These are phyloP conservation scores for Chlamydotis undulata DNA, from an alignment of 2,113 vertebrate species.

Conservation along the genomic window DNA sequence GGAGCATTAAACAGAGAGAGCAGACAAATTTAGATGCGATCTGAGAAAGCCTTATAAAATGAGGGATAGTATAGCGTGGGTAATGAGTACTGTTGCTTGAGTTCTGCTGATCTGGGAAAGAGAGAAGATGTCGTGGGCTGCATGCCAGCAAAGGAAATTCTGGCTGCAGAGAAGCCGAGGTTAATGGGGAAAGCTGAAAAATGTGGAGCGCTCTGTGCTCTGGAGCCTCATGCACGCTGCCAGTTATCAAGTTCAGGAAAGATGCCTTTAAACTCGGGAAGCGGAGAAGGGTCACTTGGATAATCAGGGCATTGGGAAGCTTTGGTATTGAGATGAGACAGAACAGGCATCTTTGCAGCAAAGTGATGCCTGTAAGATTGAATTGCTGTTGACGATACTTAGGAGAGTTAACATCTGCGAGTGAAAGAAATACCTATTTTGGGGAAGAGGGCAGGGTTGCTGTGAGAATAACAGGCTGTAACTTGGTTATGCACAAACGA, in stretches of 20 bases:
- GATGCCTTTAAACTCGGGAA: not conserved
- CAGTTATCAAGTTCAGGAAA: not conserved
- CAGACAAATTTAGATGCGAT: not conserved
- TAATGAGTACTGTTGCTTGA: not conserved
- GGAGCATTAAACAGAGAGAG: not conserved
- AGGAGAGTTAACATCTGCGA: not conserved
- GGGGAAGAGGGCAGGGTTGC: not conserved
- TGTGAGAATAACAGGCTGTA: not conserved
- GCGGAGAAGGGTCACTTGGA: not conserved
- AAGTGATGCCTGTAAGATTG: not conserved
- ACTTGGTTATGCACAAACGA: not conserved
- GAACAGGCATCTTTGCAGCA: not conserved
- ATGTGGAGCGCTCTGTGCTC: accelerated
- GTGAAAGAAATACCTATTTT: not conserved
- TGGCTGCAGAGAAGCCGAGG: not conserved
- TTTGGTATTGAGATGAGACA: not conserved
- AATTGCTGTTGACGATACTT: not conserved
- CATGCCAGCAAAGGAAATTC: not conserved
- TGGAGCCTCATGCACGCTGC: not conserved
- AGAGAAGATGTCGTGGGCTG: not conserved
- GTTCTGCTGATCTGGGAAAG: not conserved
- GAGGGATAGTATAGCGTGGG: not conserved
- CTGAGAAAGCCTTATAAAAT: not conserved
- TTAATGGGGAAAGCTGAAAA: not conserved
- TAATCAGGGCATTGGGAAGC: not conserved